A percentile compares a stretch with the other conserved stretches of the same genome.
These are phyloP conservation scores for Hiodon tergisus DNA, from an alignment of 2,113 vertebrate species.

Conservation along the genomic window DNA sequence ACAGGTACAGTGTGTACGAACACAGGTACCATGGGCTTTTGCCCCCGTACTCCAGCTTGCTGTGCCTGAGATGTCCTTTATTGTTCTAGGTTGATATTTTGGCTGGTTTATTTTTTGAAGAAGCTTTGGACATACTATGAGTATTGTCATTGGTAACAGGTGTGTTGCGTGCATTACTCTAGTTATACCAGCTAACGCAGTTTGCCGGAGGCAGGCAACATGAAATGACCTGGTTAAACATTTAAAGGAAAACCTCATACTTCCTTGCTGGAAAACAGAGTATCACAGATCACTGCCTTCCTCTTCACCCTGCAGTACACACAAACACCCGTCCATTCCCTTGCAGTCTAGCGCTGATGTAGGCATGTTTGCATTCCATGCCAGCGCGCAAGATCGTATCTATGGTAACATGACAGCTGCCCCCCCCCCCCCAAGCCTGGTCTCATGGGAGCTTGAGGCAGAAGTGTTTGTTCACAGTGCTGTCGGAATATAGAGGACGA, in stretches of 20 bases:
- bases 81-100: background rate
- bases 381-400: slow-evolving; percentile 41
- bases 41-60: background rate
- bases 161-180: too few species aligned
- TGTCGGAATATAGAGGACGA: background rate
- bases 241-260: background rate
- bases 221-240: too few species aligned
- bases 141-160: too few species aligned
- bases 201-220: too few species aligned
- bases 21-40: background rate
- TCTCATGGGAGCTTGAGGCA: background rate
- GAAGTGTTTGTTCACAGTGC: background rate
- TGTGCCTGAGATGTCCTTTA: too few species aligned
- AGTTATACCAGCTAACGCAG: too few species aligned
- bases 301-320: background rate
- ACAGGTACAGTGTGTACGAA: slow-evolving; percentile 62
- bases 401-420: slow-evolving; percentile 40
- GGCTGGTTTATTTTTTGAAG: background rate
- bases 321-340: background rate
- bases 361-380: slow-evolving; percentile 20
- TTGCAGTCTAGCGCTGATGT: slow-evolving; percentile 14
- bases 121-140: too few species aligned
- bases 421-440: slow-evolving; percentile 18
- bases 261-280: slow-evolving; percentile 5
- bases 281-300: slow-evolving; percentile 23